Conservation (phyloP, 2,888 invertebrate species). For the Cosmia pyralina region DNA sequence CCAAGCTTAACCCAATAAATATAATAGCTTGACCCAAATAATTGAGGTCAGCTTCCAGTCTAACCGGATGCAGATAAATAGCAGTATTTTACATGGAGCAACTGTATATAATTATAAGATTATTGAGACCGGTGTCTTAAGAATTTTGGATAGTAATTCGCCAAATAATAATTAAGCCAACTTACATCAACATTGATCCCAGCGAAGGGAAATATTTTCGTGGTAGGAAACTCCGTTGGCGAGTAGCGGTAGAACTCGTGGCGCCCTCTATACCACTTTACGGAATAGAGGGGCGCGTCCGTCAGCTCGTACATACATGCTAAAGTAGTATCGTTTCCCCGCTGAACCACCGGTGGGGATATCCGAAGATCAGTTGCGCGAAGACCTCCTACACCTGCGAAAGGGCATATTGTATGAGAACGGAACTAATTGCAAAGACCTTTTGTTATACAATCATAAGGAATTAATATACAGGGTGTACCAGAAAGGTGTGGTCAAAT, state of each 20-base stretch:
- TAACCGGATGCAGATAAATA: neutral
- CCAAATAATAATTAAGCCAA: constrained; percentile 56
- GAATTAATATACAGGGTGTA: neutral
- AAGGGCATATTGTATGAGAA: neutral
- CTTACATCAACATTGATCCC: constrained; percentile 93
- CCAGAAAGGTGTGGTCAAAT: no score
- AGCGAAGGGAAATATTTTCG: constrained; percentile 92
- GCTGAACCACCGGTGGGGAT: constrained; percentile 91
- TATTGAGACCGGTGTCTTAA: neutral
- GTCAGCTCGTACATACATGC: constrained; percentile 92
- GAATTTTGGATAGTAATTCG: neutral
- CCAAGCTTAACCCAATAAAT: no score
- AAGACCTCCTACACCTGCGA: constrained; percentile 86
- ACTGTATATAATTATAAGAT: neutral
- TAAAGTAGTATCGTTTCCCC: constrained; percentile 90
- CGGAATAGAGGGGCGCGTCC: constrained; percentile 92
- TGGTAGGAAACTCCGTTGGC: constrained; percentile 91
- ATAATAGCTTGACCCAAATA: neutral
- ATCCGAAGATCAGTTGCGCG: constrained; percentile 89
- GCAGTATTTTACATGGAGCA: neutral
- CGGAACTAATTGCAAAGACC: neutral
- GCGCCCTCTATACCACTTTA: constrained; percentile 93
- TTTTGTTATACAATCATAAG: neutral
- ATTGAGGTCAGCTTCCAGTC: no score
- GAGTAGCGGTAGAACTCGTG: constrained; percentile 92